Conservation (phyloP, 2,113 vertebrate species). For the Vimba vimba region DNA sequence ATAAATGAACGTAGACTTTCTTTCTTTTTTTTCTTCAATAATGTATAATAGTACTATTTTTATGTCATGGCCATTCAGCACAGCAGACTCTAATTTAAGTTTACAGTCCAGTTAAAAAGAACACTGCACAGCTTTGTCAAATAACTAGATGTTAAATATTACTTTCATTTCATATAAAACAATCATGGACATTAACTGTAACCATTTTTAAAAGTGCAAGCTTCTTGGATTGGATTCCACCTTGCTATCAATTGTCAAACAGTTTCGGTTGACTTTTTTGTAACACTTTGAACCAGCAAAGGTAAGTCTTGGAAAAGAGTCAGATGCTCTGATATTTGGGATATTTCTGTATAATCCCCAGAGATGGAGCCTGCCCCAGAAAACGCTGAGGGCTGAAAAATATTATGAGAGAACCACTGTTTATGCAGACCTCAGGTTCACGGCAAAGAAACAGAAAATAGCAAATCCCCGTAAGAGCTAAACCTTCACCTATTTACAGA, state of each 20-base stretch:
- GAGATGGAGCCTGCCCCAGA: slow-evolving; percentile 72
- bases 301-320: slow-evolving; percentile 64
- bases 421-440: slow-evolving; percentile 74
- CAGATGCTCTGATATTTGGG: slow-evolving; percentile 68
- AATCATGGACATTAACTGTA: slow-evolving; percentile 51
- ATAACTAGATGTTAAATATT: slow-evolving; percentile 55
- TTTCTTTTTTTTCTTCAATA: slow-evolving; percentile 15
- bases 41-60: slow-evolving; percentile 48
- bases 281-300: slow-evolving; percentile 71
- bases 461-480: slow-evolving; percentile 45
- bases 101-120: slow-evolving; percentile 57
- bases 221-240: slow-evolving; percentile 51
- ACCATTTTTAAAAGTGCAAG: slow-evolving; percentile 55
- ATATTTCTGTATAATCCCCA: slow-evolving; percentile 76
- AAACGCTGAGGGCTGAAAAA: slow-evolving; percentile 79
- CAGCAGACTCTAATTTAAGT: slow-evolving; percentile 52
- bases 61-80: slow-evolving; percentile 45
- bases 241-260: slow-evolving; percentile 65
- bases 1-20: slow-evolving; percentile 39
- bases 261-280: slow-evolving; percentile 67
- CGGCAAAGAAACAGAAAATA: slow-evolving; percentile 64
- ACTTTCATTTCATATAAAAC: slow-evolving; percentile 49
- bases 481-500: slow-evolving; percentile 52
- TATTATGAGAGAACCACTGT: slow-evolving; percentile 69
- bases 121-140: slow-evolving; percentile 45